Evolutionary conservation across 2,797 vertebrate genomes (phyloP).

Genomic region (Gouania willdenowi): DNA sequence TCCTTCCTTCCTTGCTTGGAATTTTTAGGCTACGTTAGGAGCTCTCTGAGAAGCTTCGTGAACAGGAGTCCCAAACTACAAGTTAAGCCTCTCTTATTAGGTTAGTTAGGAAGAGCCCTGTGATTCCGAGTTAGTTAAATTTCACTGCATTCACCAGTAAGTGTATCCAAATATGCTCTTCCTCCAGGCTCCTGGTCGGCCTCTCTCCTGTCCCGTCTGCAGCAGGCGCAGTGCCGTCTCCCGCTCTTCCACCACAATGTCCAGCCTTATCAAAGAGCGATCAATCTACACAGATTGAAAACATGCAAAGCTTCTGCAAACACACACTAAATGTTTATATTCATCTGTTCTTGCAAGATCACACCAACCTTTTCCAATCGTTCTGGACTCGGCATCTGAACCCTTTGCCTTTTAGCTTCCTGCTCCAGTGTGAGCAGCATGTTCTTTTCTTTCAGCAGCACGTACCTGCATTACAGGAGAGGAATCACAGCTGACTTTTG

Average conservation of each 20-base stretch:
- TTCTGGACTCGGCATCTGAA: constrained; percentile 91
- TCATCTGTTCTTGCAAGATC: not conserved
- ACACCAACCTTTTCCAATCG: constrained; percentile 86
- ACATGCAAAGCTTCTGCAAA: not conserved
- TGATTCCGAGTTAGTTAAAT: no score
- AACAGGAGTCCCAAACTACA: no score
- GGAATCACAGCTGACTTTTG: not conserved
- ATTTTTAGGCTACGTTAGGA: no score
- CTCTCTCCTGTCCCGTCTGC: constrained; percentile 90
- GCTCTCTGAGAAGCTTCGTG: no score
- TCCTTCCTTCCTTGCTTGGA: no score
- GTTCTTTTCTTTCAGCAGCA: constrained; percentile 96
- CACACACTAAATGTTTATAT: not conserved
- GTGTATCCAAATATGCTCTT: constrained; percentile 82
- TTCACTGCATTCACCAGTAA: constrained; percentile 89
- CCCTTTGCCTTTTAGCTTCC: constrained; percentile 82
- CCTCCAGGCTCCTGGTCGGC: constrained; percentile 88
- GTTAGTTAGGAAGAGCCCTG: no score
- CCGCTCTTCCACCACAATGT: constrained; percentile 86
- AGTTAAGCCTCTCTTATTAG: no score
- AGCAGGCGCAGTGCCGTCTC: constrained; percentile 87
- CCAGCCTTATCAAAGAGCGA: constrained; percentile 84
- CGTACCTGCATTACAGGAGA: constrained; percentile 78
- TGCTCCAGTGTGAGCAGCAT: constrained; percentile 91
- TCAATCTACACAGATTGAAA: constrained; percentile 71